Percentiles rank a stretch among this genome's conserved stretches.
These are phyloP conservation scores for Seira ritae DNA, from an alignment of 2,888 invertebrate genomes.

Conservation along the genomic window DNA sequence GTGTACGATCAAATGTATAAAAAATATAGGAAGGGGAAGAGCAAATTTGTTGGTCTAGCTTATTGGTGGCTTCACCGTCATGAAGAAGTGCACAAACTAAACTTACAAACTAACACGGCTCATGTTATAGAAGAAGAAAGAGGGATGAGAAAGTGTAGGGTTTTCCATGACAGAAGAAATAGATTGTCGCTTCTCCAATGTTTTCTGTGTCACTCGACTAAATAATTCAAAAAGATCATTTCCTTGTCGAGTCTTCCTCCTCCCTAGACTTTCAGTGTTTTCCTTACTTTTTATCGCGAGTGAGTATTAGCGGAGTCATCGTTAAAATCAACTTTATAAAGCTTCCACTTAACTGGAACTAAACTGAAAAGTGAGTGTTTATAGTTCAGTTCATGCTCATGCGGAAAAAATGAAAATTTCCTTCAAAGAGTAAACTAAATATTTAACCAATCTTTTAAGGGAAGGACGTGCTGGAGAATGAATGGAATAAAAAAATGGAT, in stretches of 20 bases:
- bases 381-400: not conserved
- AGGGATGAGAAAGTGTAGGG: not conserved
- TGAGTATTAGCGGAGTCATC: not conserved
- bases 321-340: constrained; percentile 14
- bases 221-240: constrained; percentile 65
- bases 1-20: not conserved
- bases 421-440: constrained; percentile 8
- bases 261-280: not conserved
- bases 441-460: constrained; percentile 12
- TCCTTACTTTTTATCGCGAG: constrained; percentile 3
- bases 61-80: not conserved
- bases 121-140: no score
- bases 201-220: constrained; percentile 62
- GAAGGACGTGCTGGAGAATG: not conserved
- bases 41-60: not conserved
- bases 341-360: constrained; percentile 1
- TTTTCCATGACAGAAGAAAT: not conserved
- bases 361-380: not conserved
- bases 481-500: not conserved
- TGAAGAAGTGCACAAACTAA: not conserved
- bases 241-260: constrained; percentile 38
- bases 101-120: no score
- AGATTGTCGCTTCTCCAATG: not conserved
- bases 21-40: not conserved
- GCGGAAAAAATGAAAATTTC: not conserved